Base-by-base conservation (phyloP, 2,888 invertebrate species). In the Leucophora obtusa region DNA sequence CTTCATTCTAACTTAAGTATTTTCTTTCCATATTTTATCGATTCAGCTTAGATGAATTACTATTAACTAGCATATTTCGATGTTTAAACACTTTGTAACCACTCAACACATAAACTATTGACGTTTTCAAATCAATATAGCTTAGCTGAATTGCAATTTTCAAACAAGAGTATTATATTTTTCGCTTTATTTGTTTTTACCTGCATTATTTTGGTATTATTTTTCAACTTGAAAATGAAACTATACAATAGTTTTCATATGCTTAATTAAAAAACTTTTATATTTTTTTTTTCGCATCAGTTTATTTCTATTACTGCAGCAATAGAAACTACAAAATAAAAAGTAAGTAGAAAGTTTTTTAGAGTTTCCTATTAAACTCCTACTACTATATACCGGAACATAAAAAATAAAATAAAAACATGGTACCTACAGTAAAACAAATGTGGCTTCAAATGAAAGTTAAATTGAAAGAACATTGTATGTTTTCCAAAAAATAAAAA, bases 191-290 rank as follows among this genome's bases (percentile, higher is more conserved):
- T 7, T 56, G 50, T 50, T 56, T 50, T 69, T 62, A 75, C 59
- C 75, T 75, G 75, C 56, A 62, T 75, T 69, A 68, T 47, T 53
- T 33, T n/a, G 68, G 33, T 50, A 58, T 58, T 74, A 63, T 15
- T 47, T 56, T 69, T 60, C 38, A 33, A 47, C 21, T 50, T 63
- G 35, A 65, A 60, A 65, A 47, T 38, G 28, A 54, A 70, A 54
- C 53, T 24, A 60, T 54, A 59, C 59, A 65, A 74, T 70, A 79
- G 71, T 59, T 80, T 68, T 68, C 47, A 72, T 72, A 75, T 82
- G 82, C 72, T 83, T 83, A 83, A 83, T 83, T 83, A 83, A 83
- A 82, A 83, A 83, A 83, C 75, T 83, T 83, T 83, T 76, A 58
- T 82, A n/a, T 75, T 11, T 17, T 15, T 59, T 18, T 28, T 3